These are phyloP conservation scores for Aramus guarauna DNA, from an alignment of 2,113 vertebrate species.

Conservation along the genomic window DNA sequence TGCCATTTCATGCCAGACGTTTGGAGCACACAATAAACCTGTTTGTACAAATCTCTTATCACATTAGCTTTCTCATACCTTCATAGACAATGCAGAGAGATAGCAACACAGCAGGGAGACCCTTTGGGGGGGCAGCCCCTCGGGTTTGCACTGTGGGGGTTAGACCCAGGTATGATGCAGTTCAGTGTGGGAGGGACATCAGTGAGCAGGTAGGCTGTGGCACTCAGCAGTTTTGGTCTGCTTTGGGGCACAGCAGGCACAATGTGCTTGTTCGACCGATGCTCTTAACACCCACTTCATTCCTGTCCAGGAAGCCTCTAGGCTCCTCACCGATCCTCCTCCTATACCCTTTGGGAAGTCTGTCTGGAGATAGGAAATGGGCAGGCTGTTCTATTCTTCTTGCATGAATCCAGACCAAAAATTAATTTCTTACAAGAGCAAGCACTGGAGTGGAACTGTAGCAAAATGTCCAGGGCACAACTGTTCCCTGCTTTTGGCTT, in stretches of 20 bases:
- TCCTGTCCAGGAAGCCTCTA: background rate
- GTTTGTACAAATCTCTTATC: background rate
- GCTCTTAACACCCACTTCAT: background rate
- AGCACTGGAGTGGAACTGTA: background rate
- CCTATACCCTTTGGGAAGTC: background rate
- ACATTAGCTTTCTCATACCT: background rate
- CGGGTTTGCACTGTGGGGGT: background rate
- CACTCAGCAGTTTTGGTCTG: background rate
- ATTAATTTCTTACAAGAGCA: background rate
- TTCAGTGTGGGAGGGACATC: background rate
- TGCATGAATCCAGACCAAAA: background rate
- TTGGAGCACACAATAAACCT: background rate
- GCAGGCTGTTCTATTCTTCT: background rate
- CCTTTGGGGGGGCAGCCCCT: background rate
- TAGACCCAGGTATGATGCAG: background rate
- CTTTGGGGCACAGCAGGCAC: background rate
- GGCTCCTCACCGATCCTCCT: background rate
- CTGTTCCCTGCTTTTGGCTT: background rate
- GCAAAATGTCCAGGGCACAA: background rate
- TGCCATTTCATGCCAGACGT: background rate
- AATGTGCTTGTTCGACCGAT: fast-evolving
- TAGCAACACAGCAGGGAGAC: fast-evolving
- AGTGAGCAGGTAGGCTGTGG: background rate
- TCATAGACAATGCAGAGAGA: background rate
- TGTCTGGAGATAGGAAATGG: background rate